A percentile compares a stretch with the other conserved stretches of the same genome.
Evolutionary conservation across 2,888 invertebrate species (phyloP).

Genomic region (Trichopria drosophilae): DNA sequence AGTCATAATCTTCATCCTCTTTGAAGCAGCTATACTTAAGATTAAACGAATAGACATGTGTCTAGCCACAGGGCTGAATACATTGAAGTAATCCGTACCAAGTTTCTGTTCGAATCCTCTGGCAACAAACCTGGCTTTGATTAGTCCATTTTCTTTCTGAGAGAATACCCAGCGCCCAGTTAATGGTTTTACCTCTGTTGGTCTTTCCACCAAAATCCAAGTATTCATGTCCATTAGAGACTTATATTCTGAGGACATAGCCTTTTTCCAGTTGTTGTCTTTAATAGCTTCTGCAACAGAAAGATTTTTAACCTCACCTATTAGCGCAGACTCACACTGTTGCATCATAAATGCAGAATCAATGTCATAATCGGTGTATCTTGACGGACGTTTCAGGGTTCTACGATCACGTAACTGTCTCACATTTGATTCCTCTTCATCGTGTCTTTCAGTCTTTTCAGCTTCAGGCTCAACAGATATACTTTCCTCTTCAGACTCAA

Average conservation of each 20-base stretch:
- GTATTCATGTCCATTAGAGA: slow-evolving; percentile 37
- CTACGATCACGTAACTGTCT: slow-evolving; percentile 22
- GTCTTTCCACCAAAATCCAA: slow-evolving; percentile 36
- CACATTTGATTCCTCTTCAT: not conserved
- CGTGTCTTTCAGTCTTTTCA: not conserved
- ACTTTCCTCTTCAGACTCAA: not conserved
- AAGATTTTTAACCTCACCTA: slow-evolving; percentile 34
- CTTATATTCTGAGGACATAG: slow-evolving; percentile 33
- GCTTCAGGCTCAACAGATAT: not conserved
- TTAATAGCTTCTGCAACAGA: slow-evolving; percentile 37
- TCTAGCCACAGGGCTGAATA: slow-evolving; percentile 40
- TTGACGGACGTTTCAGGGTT: slow-evolving; percentile 18
- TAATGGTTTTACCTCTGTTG: slow-evolving; percentile 32
- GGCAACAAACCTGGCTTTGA: slow-evolving; percentile 39
- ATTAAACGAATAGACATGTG: slow-evolving; percentile 35
- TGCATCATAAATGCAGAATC: not conserved
- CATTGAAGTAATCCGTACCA: slow-evolving; percentile 39
- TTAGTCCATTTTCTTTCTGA: slow-evolving; percentile 35
- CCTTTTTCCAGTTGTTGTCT: slow-evolving; percentile 35
- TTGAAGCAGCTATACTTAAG: slow-evolving; percentile 35
- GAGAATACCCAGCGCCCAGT: slow-evolving; percentile 40
- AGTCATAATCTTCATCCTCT: slow-evolving; percentile 29
- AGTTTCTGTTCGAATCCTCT: slow-evolving; percentile 39
- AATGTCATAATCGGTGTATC: slow-evolving; percentile 23
- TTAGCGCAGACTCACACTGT: slow-evolving; percentile 22